Conservation (phyloP, 2,888 invertebrate species). For the Diarsia mendica region DNA sequence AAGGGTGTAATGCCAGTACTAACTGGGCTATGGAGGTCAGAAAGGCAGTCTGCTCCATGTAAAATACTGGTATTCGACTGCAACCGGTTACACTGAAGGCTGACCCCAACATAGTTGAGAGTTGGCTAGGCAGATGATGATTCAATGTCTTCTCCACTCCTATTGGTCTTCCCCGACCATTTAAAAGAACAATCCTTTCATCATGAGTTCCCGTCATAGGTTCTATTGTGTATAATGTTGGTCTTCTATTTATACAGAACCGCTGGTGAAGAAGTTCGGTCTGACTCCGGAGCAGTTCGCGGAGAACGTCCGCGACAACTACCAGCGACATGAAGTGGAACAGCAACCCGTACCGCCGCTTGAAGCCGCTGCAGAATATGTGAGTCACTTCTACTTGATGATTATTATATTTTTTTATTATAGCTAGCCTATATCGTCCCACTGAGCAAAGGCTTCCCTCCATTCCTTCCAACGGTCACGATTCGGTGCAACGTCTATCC, state of each 20-base stretch:
- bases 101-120: no score
- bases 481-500: no score
- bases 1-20: no score
- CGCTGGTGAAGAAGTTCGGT: conserved; percentile 97
- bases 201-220: background rate
- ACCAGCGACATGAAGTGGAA: conserved; percentile 98
- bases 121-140: no score
- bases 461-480: no score
- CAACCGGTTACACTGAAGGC: no score
- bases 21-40: no score
- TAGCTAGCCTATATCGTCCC: no score
- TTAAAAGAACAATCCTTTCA: background rate
- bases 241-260: conserved; percentile 85
- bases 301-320: conserved; percentile 98
- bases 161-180: background rate
- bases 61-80: no score
- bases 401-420: no score
- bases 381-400: conserved; percentile 78
- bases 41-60: no score
- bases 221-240: background rate
- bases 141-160: background rate
- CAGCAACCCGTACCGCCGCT: conserved; percentile 96
- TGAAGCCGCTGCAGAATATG: conserved; percentile 95
- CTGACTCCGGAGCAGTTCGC: conserved; percentile 98
- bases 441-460: no score